These are phyloP conservation scores for Bucco capensis DNA, from an alignment of 2,113 vertebrate species.

Conservation along the genomic window DNA sequence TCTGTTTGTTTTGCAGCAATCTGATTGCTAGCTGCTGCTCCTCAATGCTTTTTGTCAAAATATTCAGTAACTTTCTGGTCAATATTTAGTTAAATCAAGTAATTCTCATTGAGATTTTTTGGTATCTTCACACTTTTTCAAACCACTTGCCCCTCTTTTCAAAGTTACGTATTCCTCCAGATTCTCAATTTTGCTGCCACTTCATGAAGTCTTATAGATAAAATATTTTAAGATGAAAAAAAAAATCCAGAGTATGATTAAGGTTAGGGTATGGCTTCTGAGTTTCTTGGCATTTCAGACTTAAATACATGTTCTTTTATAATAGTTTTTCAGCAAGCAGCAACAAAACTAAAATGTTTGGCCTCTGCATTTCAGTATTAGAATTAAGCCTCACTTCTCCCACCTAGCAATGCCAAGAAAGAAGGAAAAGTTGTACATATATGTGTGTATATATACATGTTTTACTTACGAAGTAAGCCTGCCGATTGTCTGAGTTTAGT, in stretches of 20 bases:
- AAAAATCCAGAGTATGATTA: background rate
- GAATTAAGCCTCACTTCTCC: background rate
- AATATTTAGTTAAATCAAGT: background rate
- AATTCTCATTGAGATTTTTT: background rate
- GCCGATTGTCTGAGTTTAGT: background rate
- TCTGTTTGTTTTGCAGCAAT: background rate
- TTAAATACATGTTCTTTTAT: accelerated
- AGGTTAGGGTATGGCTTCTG: background rate
- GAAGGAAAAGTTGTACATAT: background rate
- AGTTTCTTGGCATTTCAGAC: background rate
- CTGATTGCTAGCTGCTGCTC: background rate
- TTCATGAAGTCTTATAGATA: background rate
- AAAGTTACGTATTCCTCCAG: background rate
- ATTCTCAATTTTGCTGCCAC: background rate
- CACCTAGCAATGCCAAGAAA: background rate
- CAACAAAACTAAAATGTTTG: background rate
- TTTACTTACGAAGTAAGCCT: background rate
- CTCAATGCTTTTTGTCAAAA: background rate
- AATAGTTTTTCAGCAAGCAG: background rate
- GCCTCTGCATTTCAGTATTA: background rate
- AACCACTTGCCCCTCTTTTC: background rate
- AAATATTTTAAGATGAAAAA: no score
- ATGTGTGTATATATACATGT: background rate
- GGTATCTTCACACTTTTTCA: background rate
- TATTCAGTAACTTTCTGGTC: background rate